Evolutionary conservation across 2,797 vertebrate species (phyloP).

Genomic region (Coreius guichenoti): DNA sequence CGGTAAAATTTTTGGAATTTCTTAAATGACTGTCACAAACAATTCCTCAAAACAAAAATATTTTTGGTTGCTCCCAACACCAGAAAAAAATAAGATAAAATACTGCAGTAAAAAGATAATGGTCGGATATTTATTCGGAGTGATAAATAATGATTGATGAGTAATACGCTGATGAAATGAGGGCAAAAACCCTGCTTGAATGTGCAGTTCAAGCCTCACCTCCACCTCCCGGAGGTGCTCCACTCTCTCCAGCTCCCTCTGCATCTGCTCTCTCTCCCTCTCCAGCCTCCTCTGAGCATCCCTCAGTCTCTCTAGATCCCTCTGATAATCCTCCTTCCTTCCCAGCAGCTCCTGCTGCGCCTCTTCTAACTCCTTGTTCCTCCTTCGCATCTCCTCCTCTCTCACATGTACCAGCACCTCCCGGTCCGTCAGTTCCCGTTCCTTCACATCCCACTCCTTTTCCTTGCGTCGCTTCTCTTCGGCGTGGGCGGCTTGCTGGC

Average conservation of each 20-base stretch:
- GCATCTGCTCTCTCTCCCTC: constrained; percentile 83
- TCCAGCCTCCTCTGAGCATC: constrained; percentile 89
- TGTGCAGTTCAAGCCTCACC: constrained; percentile 60
- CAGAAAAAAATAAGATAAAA: background rate
- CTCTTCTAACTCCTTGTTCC: constrained; percentile 77
- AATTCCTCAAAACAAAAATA: background rate
- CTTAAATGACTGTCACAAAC: background rate
- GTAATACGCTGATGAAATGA: background rate
- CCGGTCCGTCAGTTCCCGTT: constrained; percentile 80
- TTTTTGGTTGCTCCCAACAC: background rate
- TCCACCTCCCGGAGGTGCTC: constrained; percentile 74
- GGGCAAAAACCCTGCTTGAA: background rate
- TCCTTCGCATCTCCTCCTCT: constrained; percentile 79
- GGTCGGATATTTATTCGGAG: background rate
- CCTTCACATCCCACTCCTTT: constrained; percentile 85
- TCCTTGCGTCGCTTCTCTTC: constrained; percentile 86
- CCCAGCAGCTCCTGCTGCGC: constrained; percentile 81
- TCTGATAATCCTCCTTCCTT: constrained; percentile 87
- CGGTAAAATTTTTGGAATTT: too few relatives aligned
- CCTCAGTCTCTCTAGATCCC: constrained; percentile 87
- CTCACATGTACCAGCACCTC: constrained; percentile 78
- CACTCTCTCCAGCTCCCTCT: constrained; percentile 78
- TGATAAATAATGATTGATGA: background rate
- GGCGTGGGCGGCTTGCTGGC: constrained; percentile 87
- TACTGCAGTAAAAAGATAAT: background rate